Percentiles rank a stretch among this genome's conserved stretches.
Conservation (phyloP, 35 echinoderm and acorn worm genomes). For the Heliocidaris erythrogramma region DNA sequence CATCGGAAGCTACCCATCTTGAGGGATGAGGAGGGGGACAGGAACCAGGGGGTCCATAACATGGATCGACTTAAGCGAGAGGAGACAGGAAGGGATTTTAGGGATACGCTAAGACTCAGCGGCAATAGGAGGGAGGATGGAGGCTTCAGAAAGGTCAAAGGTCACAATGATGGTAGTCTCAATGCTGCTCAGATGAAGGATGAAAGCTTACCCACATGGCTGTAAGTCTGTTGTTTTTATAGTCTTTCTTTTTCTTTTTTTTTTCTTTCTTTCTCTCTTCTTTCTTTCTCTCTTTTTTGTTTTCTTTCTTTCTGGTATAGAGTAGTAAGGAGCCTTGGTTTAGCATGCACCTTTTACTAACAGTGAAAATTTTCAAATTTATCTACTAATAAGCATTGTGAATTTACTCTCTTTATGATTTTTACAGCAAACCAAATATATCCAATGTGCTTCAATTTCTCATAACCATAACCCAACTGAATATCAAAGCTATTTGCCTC, state of each 20-base stretch:
- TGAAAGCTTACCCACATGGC: conserved; percentile 41
- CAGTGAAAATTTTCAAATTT: neutral
- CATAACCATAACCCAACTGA: conserved; percentile 9
- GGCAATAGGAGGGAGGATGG: conserved; percentile 59
- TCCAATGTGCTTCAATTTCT: neutral
- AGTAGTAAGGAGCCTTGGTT: too few relatives aligned
- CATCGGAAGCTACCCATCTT: neutral
- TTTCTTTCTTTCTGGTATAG: too few relatives aligned
- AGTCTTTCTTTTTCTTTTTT: too few relatives aligned
- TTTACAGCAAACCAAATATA: neutral
- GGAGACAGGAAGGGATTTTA: conserved; percentile 48
- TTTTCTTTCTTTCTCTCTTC: too few relatives aligned
- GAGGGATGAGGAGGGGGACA: neutral
- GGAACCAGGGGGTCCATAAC: neutral
- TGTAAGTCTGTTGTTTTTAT: conserved; percentile 39
- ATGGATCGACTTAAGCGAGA: conserved; percentile 54
- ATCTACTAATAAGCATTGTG: neutral
- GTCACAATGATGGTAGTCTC: conserved; percentile 67
- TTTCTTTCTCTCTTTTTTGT: too few relatives aligned
- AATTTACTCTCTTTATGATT: neutral
- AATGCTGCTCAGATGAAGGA: conserved; percentile 1
- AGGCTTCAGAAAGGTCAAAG: conserved; percentile 64
- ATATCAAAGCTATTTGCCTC: neutral
- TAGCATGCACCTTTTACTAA: neutral
- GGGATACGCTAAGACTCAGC: conserved; percentile 36